A percentile compares a stretch with the other conserved stretches of the same genome.
Evolutionary conservation across 2,888 invertebrate genomes (phyloP).

Genomic region (Halictus quadricinctus): DNA sequence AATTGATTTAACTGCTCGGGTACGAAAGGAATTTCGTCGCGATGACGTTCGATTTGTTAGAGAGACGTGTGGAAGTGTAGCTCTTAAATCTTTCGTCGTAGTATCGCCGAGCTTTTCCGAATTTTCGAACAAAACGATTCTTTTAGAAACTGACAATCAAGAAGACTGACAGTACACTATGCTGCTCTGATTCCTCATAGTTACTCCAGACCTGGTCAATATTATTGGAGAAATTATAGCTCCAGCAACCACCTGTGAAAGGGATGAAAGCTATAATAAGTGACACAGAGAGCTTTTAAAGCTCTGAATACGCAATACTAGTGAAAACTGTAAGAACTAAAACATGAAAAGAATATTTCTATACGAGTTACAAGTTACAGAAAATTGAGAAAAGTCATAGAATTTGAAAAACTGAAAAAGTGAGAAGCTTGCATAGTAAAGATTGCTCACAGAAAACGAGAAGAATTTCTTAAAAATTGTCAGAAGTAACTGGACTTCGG

Average conservation of each 20-base stretch:
- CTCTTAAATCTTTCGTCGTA: neutral
- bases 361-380: neutral
- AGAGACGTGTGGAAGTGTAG: neutral
- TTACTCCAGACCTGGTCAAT: neutral
- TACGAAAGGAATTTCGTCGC: slow-evolving; percentile 7
- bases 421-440: no score
- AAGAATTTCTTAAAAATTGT: neutral
- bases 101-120: neutral
- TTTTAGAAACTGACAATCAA: neutral
- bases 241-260: neutral
- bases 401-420: no score
- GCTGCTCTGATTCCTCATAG: no score
- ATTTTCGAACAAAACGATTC: neutral
- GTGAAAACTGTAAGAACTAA: neutral
- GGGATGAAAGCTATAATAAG: neutral
- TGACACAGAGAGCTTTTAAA: neutral
- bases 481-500: neutral
- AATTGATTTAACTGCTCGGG: slow-evolving; percentile 18
- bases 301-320: neutral
- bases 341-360: neutral
- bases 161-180: neutral
- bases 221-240: neutral
- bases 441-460: neutral
- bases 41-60: slow-evolving; percentile 14
- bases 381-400: neutral